phyloP scores from a whole-genome alignment of 1,140 invertebrate species.

The Caerostris darwini region DNA sequence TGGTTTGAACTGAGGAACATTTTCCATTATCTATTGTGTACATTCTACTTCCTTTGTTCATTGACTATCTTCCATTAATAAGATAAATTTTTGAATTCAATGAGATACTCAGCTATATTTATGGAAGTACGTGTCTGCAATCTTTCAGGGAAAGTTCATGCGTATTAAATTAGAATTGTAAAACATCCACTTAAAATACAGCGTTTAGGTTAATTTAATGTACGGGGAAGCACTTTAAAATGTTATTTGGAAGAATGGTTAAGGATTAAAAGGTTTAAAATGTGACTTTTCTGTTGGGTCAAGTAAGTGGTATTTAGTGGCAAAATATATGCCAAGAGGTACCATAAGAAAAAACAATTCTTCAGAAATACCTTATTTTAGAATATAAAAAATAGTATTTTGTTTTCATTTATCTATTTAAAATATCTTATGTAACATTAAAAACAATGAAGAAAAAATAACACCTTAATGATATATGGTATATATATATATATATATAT shows the following conservation, averaged over 20 bases:
- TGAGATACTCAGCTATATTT: background rate
- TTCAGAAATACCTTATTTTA: no score
- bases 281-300: background rate
- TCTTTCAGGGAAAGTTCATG: background rate
- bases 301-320: no score
- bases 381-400: no score
- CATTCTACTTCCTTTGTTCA: background rate
- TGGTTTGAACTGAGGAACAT: background rate
- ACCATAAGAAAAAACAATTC: no score
- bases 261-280: background rate
- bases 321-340: no score
- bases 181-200: constrained; percentile 8
- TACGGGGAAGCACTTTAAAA: background rate
- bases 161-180: constrained; percentile 14
- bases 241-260: background rate
- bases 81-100: background rate
- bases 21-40: background rate
- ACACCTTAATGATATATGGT: no score
- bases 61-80: background rate
- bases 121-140: background rate
- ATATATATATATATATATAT: no score
- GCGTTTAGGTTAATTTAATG: background rate
- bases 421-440: no score
- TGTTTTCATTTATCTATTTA: no score
- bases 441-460: no score